Conservation (phyloP, 2,113 vertebrate genomes). For the Caranx melampygus region DNA sequence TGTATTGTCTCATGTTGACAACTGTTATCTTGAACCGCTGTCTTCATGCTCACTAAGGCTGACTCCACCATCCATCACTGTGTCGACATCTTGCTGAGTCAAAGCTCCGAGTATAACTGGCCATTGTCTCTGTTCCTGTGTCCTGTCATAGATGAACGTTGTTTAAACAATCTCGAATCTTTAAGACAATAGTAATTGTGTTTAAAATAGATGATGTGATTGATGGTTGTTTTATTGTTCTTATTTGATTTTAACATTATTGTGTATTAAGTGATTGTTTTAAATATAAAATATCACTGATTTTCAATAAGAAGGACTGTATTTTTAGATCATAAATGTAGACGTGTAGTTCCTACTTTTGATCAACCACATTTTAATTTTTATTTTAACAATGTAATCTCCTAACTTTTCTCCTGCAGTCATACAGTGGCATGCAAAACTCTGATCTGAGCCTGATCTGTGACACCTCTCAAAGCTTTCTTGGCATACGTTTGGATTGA, state of each 20-base stretch:
- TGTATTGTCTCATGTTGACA: conserved; percentile 66
- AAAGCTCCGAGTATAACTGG: conserved; percentile 12
- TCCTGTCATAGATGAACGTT: neutral
- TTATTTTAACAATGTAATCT: neutral
- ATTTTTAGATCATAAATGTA: neutral
- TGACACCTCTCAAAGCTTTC: neutral
- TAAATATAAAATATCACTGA: too few species aligned
- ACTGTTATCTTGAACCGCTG: conserved; percentile 18
- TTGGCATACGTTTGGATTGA: neutral
- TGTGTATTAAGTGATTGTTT: neutral
- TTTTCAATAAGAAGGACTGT: neutral
- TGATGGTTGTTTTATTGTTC: too few species aligned
- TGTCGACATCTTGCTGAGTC: conserved; percentile 50
- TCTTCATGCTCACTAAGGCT: conserved; percentile 46
- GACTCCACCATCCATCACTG: conserved; percentile 64
- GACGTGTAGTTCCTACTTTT: neutral
- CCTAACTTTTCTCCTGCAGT: neutral
- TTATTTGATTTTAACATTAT: neutral
- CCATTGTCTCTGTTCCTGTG: conserved; percentile 7
- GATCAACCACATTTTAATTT: neutral
- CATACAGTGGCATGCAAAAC: neutral
- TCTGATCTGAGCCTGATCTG: neutral
- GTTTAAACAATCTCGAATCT: too few species aligned
- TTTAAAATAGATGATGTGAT: too few species aligned
- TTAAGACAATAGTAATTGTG: too few species aligned